Conservation (phyloP, 2,888 invertebrate genomes). For the Argynnis bischoffii region DNA sequence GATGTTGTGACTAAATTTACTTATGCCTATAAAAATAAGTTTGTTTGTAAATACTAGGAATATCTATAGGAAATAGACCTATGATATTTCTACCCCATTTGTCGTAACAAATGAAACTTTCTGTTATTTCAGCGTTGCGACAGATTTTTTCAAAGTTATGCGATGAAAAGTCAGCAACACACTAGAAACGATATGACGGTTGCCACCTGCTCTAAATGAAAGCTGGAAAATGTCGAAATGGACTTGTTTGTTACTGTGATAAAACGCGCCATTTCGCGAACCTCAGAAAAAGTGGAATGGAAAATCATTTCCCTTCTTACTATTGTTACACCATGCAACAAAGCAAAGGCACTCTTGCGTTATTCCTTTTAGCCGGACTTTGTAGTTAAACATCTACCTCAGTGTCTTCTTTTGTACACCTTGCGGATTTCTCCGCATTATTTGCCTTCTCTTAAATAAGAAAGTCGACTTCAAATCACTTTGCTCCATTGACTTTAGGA, state of each 20-base stretch:
- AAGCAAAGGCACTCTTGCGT: constrained; percentile 61
- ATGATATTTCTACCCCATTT: constrained; percentile 27
- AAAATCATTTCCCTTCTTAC: constrained; percentile 61
- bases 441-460: constrained; percentile 31
- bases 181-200: constrained; percentile 42
- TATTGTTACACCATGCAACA: constrained; percentile 62
- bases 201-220: constrained; percentile 46
- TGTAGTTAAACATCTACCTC: constrained; percentile 48
- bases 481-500: constrained; percentile 34
- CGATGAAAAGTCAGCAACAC: constrained; percentile 41
- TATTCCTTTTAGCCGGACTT: constrained; percentile 69
- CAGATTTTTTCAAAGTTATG: constrained; percentile 40
- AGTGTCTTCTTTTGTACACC: constrained; percentile 42
- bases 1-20: constrained; percentile 5
- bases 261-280: constrained; percentile 44
- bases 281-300: constrained; percentile 56
- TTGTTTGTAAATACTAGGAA: constrained; percentile 16
- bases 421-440: constrained; percentile 36
- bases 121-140: constrained; percentile 37
- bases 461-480: constrained; percentile 32
- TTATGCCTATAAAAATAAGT: constrained; percentile 13
- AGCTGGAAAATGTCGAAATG: constrained; percentile 43
- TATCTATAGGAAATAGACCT: constrained; percentile 19
- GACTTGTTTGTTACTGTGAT: constrained; percentile 44
- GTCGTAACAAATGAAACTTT: constrained; percentile 29